Conservation (phyloP, 2,888 invertebrate genomes). For the Lydus trimaculatus region DNA sequence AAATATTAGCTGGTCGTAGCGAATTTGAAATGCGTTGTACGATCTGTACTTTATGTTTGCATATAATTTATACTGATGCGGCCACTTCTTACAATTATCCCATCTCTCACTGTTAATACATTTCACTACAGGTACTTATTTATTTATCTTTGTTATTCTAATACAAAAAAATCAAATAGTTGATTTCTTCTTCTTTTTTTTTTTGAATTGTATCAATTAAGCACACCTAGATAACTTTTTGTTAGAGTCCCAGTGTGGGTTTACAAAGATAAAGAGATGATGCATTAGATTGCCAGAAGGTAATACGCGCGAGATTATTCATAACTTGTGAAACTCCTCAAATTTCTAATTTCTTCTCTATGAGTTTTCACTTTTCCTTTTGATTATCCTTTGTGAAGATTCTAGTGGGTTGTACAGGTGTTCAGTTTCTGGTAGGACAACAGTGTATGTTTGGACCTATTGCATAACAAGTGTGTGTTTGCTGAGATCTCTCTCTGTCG, state of each 20-base stretch:
- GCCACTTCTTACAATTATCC: constrained; percentile 28
- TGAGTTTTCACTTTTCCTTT: no score
- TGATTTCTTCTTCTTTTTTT: background rate
- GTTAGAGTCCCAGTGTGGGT: background rate
- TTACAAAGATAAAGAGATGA: background rate
- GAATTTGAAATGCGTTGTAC: constrained; percentile 42
- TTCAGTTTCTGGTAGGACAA: background rate
- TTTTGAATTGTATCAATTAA: background rate
- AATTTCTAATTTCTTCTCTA: background rate
- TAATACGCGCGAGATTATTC: background rate
- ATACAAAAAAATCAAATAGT: background rate
- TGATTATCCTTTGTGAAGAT: background rate
- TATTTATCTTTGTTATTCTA: background rate
- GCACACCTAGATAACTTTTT: background rate
- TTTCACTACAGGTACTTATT: no score
- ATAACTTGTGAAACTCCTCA: background rate
- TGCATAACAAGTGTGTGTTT: constrained; percentile 40
- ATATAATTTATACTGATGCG: constrained; percentile 36
- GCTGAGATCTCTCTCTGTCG: constrained; percentile 12
- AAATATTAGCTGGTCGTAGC: constrained; percentile 42
- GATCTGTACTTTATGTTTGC: constrained; percentile 39
- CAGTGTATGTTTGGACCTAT: constrained; percentile 17
- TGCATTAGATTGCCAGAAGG: background rate
- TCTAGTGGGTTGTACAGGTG: background rate
- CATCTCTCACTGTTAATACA: no score